Evolutionary conservation across 2,888 invertebrate genomes (phyloP).

Genomic region (Tuberolachnus salignus): DNA sequence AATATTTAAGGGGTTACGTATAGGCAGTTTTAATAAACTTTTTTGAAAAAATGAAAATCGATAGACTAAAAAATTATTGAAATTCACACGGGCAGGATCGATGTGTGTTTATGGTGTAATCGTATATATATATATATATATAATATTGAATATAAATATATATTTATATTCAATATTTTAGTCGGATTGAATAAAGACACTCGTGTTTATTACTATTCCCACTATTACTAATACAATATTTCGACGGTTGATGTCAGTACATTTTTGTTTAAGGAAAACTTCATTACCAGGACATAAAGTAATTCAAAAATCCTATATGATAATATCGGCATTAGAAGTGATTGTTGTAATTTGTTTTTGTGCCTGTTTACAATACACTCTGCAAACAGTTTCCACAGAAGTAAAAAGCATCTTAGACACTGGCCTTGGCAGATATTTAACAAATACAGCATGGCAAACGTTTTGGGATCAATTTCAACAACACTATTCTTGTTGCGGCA

Average conservation of each 20-base stretch:
- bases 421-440: conserved; percentile 28
- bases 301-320: background rate
- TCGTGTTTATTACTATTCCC: no score
- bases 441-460: conserved; percentile 27
- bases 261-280: conserved; percentile 1
- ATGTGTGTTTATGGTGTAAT: no score
- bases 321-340: conserved; percentile 1
- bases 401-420: background rate
- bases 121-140: no score
- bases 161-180: no score
- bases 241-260: no score
- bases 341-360: conserved; percentile 21
- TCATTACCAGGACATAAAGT: background rate
- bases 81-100: no score
- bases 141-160: no score
- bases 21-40: no score
- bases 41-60: no score
- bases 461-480: conserved; percentile 50
- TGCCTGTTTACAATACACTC: conserved; percentile 30
- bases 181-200: no score
- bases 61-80: no score
- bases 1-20: background rate
- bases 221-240: no score
- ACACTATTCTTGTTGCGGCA: conserved; percentile 41
- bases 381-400: conserved; percentile 19